A percentile compares a stretch with the other conserved stretches of the same genome.
Evolutionary conservation across 2,888 invertebrate species (phyloP).

Genomic region (Limenitis camilla): DNA sequence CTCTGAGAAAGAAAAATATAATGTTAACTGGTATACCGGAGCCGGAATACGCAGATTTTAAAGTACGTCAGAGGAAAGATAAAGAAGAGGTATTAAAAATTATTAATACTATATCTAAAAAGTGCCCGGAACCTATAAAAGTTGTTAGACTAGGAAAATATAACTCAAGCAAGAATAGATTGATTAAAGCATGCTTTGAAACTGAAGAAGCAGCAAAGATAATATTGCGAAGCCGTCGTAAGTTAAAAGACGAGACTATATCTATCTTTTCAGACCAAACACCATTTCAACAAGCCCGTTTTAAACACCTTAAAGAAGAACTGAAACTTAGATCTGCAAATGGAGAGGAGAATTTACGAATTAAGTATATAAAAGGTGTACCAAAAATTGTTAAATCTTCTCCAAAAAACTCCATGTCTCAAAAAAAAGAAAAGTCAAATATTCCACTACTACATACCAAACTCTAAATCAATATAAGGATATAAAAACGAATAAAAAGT

Average conservation of each 20-base stretch:
- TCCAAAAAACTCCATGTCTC: constrained; percentile 3
- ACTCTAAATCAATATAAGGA: constrained; percentile 9
- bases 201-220: constrained; percentile 3
- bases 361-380: constrained; percentile 21
- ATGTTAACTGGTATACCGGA: constrained; percentile 9
- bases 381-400: constrained; percentile 16
- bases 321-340: constrained; percentile 5
- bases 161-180: constrained; percentile 1
- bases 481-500: constrained; percentile 10
- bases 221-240: constrained; percentile 11
- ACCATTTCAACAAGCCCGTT: constrained; percentile 15
- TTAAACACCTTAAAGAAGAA: constrained; percentile 15
- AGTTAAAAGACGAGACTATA: background rate
- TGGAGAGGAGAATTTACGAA: constrained; percentile 18
- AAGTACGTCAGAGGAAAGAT: background rate
- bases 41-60: background rate
- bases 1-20: constrained; percentile 7
- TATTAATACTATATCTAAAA: constrained; percentile 1
- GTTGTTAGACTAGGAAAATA: constrained; percentile 15
- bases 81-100: constrained; percentile 3
- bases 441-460: constrained; percentile 13
- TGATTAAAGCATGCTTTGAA: constrained; percentile 14
- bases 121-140: constrained; percentile 9
- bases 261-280: constrained; percentile 22
- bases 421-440: constrained; percentile 11